Conservation (phyloP, 2,797 vertebrate species). For the Crocidura indochinensis region DNA sequence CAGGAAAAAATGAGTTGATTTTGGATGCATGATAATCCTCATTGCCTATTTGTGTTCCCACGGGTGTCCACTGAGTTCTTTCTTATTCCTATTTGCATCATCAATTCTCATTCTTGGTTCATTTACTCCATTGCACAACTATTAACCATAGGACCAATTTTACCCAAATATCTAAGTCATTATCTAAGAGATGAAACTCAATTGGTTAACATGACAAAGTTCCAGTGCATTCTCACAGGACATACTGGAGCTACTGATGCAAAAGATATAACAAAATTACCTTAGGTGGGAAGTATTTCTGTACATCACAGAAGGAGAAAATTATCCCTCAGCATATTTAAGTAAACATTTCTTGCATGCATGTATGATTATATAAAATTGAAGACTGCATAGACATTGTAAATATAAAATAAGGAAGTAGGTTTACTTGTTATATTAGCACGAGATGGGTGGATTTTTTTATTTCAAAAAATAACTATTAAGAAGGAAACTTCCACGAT, state of each 20-base stretch:
- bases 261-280: neutral
- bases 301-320: slow-evolving; percentile 20
- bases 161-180: slow-evolving; percentile 31
- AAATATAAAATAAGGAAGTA: slow-evolving; percentile 10
- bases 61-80: slow-evolving; percentile 1
- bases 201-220: neutral
- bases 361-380: slow-evolving; percentile 41
- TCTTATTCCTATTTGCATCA: neutral
- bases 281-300: neutral
- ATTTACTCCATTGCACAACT: neutral
- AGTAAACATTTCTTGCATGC: neutral
- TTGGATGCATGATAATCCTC: neutral
- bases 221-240: neutral
- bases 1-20: neutral
- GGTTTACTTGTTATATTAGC: neutral
- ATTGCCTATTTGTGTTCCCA: neutral
- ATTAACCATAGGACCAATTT: neutral
- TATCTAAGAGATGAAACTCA: neutral
- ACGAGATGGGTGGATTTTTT: neutral
- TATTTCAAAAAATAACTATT: slow-evolving; percentile 49
- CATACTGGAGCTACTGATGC: neutral
- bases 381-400: neutral
- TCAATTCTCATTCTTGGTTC: neutral
- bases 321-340: neutral
- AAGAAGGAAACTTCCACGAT: slow-evolving; percentile 2